A percentile compares a stretch with the other conserved stretches of the same genome.
These are phyloP conservation scores for Serripes groenlandicus DNA, from an alignment of 2,888 invertebrate genomes.

Conservation along the genomic window DNA sequence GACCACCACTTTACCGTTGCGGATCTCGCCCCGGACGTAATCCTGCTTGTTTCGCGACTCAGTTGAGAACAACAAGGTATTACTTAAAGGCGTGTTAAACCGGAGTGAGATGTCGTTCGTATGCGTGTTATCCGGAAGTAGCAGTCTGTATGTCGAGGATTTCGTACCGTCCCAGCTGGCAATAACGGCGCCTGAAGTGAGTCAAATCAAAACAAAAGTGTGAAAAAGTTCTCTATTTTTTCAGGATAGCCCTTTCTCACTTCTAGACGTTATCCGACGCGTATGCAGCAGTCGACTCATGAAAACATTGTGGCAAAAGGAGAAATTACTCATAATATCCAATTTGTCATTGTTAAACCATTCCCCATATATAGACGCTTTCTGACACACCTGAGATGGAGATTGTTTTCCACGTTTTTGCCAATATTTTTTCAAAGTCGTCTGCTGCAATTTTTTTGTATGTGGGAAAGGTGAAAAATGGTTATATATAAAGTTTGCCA, in stretches of 20 bases:
- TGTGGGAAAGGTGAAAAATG: too few species aligned
- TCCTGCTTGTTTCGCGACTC: constrained; percentile 71
- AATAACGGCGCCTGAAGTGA: constrained; percentile 79
- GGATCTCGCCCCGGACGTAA: constrained; percentile 79
- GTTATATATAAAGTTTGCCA: too few species aligned
- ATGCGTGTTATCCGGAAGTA: constrained; percentile 75
- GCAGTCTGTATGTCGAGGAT: constrained; percentile 62
- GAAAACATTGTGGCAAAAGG: not conserved
- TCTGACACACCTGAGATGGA: too few species aligned
- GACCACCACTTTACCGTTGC: constrained; percentile 79
- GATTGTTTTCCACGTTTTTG: too few species aligned
- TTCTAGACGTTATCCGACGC: too few species aligned
- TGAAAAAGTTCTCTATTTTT: too few species aligned
- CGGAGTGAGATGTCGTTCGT: constrained; percentile 84
- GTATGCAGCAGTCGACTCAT: too few species aligned
- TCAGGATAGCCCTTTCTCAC: too few species aligned
- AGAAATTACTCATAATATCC: not conserved
- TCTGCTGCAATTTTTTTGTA: too few species aligned
- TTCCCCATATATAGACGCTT: too few species aligned
- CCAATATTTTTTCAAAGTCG: too few species aligned
- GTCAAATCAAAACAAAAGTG: too few species aligned
- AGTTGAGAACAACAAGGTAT: constrained; percentile 83
- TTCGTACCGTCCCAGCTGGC: constrained; percentile 81
- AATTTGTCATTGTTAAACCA: not conserved
- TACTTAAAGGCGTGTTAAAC: constrained; percentile 80